phyloP scores from a whole-genome alignment of 2,888 invertebrate genomes.

The Pheosia tremula region DNA sequence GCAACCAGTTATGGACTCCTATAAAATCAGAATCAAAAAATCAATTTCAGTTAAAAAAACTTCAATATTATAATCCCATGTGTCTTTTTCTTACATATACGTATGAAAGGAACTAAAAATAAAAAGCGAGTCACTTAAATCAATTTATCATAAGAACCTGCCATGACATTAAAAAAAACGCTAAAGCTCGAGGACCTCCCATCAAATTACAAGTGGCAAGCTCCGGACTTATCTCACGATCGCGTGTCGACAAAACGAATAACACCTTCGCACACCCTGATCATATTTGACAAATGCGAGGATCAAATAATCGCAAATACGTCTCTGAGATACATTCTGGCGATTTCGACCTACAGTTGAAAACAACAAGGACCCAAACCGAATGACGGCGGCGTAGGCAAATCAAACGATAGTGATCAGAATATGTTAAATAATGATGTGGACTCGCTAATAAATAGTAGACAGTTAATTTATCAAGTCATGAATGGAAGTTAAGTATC shows the following conservation, averaged over 20 bases:
- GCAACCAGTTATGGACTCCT: conserved; percentile 9
- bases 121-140: conserved; percentile 11
- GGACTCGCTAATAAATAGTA: conserved; percentile 49
- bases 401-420: conserved; percentile 53
- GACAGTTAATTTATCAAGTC: conserved; percentile 49
- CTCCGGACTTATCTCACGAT: conserved; percentile 65
- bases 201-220: conserved; percentile 74
- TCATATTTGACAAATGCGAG: conserved; percentile 73
- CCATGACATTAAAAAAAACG: conserved; percentile 36
- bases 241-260: conserved; percentile 75
- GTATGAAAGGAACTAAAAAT: neutral
- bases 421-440: conserved; percentile 59
- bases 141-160: conserved; percentile 27
- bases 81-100: neutral
- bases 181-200: conserved; percentile 62
- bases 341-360: conserved; percentile 41
- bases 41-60: neutral
- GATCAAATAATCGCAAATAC: conserved; percentile 67
- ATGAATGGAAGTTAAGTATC: conserved; percentile 47
- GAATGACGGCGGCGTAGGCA: conserved; percentile 31
- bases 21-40: neutral
- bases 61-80: neutral
- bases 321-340: conserved; percentile 33
- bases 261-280: conserved; percentile 68
- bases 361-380: conserved; percentile 47